A percentile compares a stretch with the other conserved stretches of the same genome.
These are phyloP conservation scores for Hyperoodon ampullatus DNA, from an alignment of 2,113 vertebrate species.

Conservation along the genomic window DNA sequence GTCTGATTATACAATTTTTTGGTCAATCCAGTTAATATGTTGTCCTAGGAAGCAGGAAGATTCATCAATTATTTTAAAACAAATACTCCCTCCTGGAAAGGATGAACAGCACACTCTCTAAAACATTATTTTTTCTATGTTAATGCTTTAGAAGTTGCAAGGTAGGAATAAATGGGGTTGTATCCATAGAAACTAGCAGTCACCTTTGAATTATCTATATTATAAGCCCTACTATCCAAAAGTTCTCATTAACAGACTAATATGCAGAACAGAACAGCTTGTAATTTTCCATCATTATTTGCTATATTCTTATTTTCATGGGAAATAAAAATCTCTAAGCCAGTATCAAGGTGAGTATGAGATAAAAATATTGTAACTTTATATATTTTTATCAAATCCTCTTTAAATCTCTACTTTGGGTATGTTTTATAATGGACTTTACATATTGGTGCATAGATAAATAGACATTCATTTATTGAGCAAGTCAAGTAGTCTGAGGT, in stretches of 20 bases:
- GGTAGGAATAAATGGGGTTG: not conserved
- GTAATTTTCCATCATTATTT: not conserved
- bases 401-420: not conserved
- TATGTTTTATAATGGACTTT: not conserved
- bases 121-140: not conserved
- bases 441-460: not conserved
- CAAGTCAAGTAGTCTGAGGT: not conserved
- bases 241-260: not conserved
- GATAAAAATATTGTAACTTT: not conserved
- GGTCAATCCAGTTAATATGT: not conserved
- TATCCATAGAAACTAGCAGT: not conserved
- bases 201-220: not conserved
- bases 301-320: not conserved
- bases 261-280: not conserved
- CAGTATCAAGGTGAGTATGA: not conserved
- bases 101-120: not conserved
- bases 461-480: not conserved
- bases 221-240: not conserved
- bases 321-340: not conserved
- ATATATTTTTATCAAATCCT: not conserved
- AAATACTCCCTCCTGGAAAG: not conserved
- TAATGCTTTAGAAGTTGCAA: not conserved
- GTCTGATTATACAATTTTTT: not conserved
- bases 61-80: not conserved
- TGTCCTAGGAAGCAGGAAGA: not conserved